Evolutionary conservation across 2,888 invertebrate species (phyloP).

Genomic region (Odontocerum albicorne): DNA sequence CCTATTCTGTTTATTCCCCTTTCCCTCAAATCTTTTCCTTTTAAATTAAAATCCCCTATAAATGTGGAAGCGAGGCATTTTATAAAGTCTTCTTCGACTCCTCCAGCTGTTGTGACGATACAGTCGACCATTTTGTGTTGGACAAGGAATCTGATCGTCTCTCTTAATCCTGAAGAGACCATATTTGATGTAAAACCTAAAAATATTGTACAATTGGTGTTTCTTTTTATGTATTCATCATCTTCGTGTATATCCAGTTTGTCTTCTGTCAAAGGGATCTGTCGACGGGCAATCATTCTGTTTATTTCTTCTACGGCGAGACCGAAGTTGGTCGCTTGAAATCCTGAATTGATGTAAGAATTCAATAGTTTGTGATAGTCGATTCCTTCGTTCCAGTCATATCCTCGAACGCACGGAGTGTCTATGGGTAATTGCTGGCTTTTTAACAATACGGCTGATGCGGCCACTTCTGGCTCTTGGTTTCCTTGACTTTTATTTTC

Average conservation of each 20-base stretch:
- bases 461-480: slow-evolving; percentile 52
- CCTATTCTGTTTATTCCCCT: slow-evolving; percentile 85
- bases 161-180: slow-evolving; percentile 92
- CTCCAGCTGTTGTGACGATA: slow-evolving; percentile 96
- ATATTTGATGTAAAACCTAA: slow-evolving; percentile 97
- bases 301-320: slow-evolving; percentile 88
- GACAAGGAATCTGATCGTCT: slow-evolving; percentile 72
- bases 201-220: slow-evolving; percentile 90
- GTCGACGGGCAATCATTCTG: slow-evolving; percentile 82
- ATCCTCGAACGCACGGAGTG: slow-evolving; percentile 76
- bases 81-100: slow-evolving; percentile 97
- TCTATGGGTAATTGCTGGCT: slow-evolving; percentile 67
- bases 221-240: slow-evolving; percentile 77
- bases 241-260: slow-evolving; percentile 68
- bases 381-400: slow-evolving; percentile 90
- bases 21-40: slow-evolving; percentile 77
- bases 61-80: slow-evolving; percentile 96
- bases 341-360: slow-evolving; percentile 83
- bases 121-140: slow-evolving; percentile 91
- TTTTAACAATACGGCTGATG: slow-evolving; percentile 70
- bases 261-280: slow-evolving; percentile 67
- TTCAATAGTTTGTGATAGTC: slow-evolving; percentile 83
- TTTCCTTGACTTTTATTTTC: too few relatives aligned
- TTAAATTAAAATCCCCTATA: slow-evolving; percentile 86
- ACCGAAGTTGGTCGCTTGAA: slow-evolving; percentile 96